A percentile compares a stretch with the other conserved stretches of the same genome.
Evolutionary conservation across 2,888 invertebrate species (phyloP).

Genomic region (Synanthedon tipuliformis): DNA sequence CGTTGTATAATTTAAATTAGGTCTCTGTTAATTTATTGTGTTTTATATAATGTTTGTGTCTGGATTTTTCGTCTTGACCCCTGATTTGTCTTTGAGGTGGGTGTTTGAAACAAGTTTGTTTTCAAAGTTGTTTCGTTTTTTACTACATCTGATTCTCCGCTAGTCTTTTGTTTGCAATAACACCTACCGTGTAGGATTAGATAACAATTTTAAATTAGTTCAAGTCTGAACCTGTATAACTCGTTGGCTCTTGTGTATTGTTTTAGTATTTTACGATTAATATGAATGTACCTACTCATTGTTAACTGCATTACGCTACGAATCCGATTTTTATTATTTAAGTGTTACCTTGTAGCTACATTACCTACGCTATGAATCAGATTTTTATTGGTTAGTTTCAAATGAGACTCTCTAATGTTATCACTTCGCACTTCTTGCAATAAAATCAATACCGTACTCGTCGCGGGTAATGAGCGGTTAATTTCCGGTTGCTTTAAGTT

Average conservation of each 20-base stretch:
- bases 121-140: slow-evolving; percentile 4
- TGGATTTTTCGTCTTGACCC: slow-evolving; percentile 59
- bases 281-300: no score
- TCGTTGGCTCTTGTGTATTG: not conserved
- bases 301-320: no score
- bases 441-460: not conserved
- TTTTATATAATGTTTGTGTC: slow-evolving; percentile 53
- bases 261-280: not conserved
- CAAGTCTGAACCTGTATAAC: slow-evolving; percentile 48
- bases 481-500: slow-evolving; percentile 19
- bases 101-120: slow-evolving; percentile 22
- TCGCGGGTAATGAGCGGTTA: slow-evolving; percentile 5
- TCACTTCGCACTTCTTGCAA: not conserved
- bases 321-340: no score
- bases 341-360: no score
- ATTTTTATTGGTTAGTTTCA: no score
- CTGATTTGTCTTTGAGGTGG: slow-evolving; percentile 60
- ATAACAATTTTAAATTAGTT: slow-evolving; percentile 3
- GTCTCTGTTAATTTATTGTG: slow-evolving; percentile 18
- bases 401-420: not conserved
- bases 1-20: slow-evolving; percentile 29
- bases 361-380: no score
- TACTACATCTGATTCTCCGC: slow-evolving; percentile 16
- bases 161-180: slow-evolving; percentile 24
- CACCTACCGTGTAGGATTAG: slow-evolving; percentile 37